Percentiles rank a stretch among this genome's conserved stretches.
Evolutionary conservation across 2,797 vertebrate species (phyloP).

Genomic region (Scolopax rusticola): DNA sequence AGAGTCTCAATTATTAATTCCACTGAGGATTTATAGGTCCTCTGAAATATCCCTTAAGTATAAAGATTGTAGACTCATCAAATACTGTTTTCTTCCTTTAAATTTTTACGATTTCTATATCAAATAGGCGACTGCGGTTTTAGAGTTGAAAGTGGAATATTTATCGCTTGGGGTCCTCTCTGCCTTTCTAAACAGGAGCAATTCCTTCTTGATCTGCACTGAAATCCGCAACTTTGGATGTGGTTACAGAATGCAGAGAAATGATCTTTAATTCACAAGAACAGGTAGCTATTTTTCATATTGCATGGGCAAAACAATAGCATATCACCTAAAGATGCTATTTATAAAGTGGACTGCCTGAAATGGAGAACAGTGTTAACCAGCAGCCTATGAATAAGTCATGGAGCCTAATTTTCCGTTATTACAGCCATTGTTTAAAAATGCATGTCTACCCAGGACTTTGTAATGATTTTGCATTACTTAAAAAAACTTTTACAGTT

Average conservation of each 20-base stretch:
- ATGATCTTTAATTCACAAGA: not conserved
- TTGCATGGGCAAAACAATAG: not conserved
- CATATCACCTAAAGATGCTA: constrained; percentile 60
- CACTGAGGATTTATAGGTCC: constrained; percentile 73
- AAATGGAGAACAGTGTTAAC: constrained; percentile 72
- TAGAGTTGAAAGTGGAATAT: constrained; percentile 32
- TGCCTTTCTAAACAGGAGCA: not conserved
- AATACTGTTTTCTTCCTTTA: constrained; percentile 74
- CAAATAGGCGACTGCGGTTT: constrained; percentile 35
- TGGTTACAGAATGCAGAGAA: not conserved
- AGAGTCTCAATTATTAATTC: constrained; percentile 81
- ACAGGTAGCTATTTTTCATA: constrained; percentile 7
- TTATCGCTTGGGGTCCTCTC: not conserved
- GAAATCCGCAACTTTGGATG: not conserved
- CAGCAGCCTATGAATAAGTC: constrained; percentile 82
- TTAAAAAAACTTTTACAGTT: constrained; percentile 73
- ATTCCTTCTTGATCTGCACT: not conserved
- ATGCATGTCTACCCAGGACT: constrained; percentile 77
- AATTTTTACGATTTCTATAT: constrained; percentile 67
- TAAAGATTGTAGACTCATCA: constrained; percentile 78
- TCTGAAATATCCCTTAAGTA: constrained; percentile 73
- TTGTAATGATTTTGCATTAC: constrained; percentile 79
- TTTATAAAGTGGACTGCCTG: constrained; percentile 71
- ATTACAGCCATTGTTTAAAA: constrained; percentile 83
- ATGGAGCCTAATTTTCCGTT: constrained; percentile 83